Evolutionary conservation across 2,113 vertebrate genomes (phyloP).

Genomic region (Chlamydotis undulata): DNA sequence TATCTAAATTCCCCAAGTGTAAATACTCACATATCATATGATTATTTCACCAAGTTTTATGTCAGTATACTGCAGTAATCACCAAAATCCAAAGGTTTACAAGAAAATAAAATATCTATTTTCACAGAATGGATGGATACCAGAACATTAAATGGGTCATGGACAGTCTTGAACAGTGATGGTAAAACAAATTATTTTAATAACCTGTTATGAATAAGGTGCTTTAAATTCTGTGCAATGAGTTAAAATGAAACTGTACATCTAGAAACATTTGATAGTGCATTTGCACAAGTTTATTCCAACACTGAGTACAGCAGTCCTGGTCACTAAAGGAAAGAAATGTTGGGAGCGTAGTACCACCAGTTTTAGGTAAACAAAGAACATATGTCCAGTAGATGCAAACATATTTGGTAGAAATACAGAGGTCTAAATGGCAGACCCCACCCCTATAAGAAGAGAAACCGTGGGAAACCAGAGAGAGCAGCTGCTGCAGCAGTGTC

Average conservation of each 20-base stretch:
- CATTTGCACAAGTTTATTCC: background rate
- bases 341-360: background rate
- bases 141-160: background rate
- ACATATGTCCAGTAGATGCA: accelerated
- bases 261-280: background rate
- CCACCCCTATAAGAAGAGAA: background rate
- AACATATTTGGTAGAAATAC: background rate
- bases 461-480: background rate
- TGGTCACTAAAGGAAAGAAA: background rate
- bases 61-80: background rate
- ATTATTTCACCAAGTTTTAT: background rate
- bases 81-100: background rate
- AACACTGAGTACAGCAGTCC: background rate
- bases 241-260: background rate
- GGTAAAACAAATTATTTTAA: background rate
- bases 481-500: accelerated
- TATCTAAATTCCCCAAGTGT: background rate
- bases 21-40: background rate
- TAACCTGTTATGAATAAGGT: background rate
- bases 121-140: background rate
- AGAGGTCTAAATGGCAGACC: background rate
- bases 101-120: background rate
- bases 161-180: background rate
- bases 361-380: background rate
- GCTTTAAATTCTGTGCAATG: background rate